Base-by-base conservation (phyloP, 1,140 invertebrate genomes). In the Neocloeon triangulifer region DNA sequence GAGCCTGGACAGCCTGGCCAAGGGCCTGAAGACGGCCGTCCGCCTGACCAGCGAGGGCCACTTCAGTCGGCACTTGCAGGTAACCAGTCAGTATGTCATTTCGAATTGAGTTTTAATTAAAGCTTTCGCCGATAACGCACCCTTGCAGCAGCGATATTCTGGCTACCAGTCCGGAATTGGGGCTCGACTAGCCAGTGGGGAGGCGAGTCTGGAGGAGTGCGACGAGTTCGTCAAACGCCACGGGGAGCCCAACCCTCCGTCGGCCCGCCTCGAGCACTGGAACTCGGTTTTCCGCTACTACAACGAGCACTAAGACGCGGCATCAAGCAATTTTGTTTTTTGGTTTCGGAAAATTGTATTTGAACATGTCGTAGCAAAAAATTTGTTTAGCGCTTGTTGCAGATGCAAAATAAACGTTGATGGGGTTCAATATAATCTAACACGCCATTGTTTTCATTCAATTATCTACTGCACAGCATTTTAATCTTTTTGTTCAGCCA, bases 1-100 rank as follows among this genome's bases (percentile, higher is more conserved):
- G 32, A 61, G 59, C 13, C 60, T 70, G 42, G 69, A 73, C 47
- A 55, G 58, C 0, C 54, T 64, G 36, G 66, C 65, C 0, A 52
- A 56, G 37, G 66, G 57, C 0, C 40, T 71, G 15, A 50, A 58
- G 19, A 47, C 56, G 30, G 64, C 64, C 0, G 53, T 57, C 31
- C 59, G 48, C 22, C 47, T 73, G 7, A 40, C 60, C 2, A 40
- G 50, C 4, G 59, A 62, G 27, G 36, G 41, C 14, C 27, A 39
- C 3, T 39, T 43, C 21, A 25, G 47, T 4, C 59, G 58, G 38
- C 51, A 54, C 32, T 33, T 59, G 17, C 56, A 61, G 53, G 58
- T 58, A 40, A 39, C 28, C 14, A 9, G 8, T 16, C 19, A 8
- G 10, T 19, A 16, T 5, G 19, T 19, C 15, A 33, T n/a, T 22